Evolutionary conservation across 2,113 vertebrate species (phyloP).

Genomic region (Hemicordylus capensis): DNA sequence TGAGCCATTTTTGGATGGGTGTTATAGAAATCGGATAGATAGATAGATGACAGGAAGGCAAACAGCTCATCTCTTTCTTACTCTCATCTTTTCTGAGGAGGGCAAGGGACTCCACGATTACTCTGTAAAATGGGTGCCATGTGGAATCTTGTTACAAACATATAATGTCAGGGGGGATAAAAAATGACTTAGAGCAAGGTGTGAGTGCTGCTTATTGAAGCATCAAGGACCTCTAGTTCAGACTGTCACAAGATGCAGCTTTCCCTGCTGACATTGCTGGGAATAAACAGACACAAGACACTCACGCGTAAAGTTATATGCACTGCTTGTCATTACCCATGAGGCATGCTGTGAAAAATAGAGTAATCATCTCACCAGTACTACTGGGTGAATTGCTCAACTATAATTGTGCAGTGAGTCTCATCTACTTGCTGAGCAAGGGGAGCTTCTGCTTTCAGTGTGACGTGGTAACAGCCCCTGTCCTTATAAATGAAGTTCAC

Average conservation of each 20-base stretch:
- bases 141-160: constrained; percentile 63
- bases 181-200: constrained; percentile 50
- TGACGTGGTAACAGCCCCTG: neutral
- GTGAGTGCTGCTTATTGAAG: constrained; percentile 61
- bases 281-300: constrained; percentile 55
- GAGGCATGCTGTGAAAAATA: neutral
- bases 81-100: neutral
- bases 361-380: neutral
- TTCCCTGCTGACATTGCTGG: constrained; percentile 38
- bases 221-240: constrained; percentile 60
- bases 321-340: constrained; percentile 36
- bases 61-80: rapidly evolving
- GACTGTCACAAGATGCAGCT: constrained; percentile 46
- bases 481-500: constrained; percentile 9
- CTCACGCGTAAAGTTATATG: constrained; percentile 26
- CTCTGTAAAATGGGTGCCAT: constrained; percentile 55
- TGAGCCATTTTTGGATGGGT: too few relatives aligned
- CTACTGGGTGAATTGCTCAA: neutral
- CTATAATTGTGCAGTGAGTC: neutral
- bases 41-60: constrained; percentile 40
- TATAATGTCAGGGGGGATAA: constrained; percentile 34
- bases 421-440: constrained; percentile 22
- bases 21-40: too few relatives aligned
- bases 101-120: constrained; percentile 39
- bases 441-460: neutral